Conservation (phyloP, 64 coral and sea anemone species). For the Astreopora myriophthalma region DNA sequence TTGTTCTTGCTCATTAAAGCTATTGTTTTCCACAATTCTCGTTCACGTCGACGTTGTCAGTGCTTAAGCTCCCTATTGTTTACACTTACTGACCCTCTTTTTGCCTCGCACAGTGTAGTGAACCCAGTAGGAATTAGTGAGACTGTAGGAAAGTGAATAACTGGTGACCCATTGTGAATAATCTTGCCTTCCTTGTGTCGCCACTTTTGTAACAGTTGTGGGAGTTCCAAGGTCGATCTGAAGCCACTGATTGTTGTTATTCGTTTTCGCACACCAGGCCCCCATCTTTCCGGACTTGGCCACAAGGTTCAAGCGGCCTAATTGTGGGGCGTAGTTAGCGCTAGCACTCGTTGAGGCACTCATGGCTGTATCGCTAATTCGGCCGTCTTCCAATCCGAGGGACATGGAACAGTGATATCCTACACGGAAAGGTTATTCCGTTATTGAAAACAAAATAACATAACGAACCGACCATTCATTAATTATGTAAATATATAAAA, state of each 20-base stretch:
- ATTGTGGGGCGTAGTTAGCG: background rate
- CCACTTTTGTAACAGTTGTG: constrained; percentile 17
- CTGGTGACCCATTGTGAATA: background rate
- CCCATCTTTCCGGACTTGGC: background rate
- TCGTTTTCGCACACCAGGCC: constrained; percentile 6
- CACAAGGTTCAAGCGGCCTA: constrained; percentile 1
- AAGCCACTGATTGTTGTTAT: constrained; percentile 7
- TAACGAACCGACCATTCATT: too few relatives aligned
- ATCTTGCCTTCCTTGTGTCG: constrained; percentile 31
- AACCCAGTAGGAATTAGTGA: constrained; percentile 2
- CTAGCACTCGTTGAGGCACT: background rate
- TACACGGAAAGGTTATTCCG: too few relatives aligned
- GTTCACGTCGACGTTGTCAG: background rate
- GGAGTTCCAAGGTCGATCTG: background rate
- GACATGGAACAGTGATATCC: constrained; percentile 1
- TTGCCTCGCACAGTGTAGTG: background rate
- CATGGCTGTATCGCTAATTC: background rate
- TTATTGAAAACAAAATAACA: background rate
- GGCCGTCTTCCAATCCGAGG: background rate
- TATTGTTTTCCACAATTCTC: background rate
- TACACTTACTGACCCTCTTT: too few relatives aligned
- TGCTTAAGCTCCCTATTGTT: too few relatives aligned
- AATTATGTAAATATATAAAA: too few relatives aligned
- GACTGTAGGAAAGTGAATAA: constrained; percentile 3
- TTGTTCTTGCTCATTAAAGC: too few relatives aligned